These are phyloP conservation scores for Champsocephalus esox DNA, from an alignment of 2,797 vertebrate genomes.

Conservation along the genomic window DNA sequence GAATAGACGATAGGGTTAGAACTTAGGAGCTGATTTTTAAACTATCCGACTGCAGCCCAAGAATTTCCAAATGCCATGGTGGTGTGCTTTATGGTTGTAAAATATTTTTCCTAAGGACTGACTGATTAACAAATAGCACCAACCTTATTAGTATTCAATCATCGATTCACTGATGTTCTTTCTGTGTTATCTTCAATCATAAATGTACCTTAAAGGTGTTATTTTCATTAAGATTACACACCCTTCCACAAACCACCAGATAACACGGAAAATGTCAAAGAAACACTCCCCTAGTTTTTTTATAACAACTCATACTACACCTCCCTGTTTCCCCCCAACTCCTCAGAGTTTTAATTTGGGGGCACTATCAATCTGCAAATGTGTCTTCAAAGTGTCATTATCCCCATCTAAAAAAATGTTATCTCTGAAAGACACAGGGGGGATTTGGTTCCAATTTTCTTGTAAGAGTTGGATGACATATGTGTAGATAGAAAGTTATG, in stretches of 20 bases:
- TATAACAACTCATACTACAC: neutral
- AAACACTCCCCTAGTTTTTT: neutral
- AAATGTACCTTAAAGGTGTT: neutral
- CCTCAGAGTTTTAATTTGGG: constrained; percentile 10
- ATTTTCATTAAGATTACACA: no score
- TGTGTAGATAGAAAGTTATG: neutral
- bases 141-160: neutral
- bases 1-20: no score
- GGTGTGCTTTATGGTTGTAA: neutral
- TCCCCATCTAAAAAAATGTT: neutral
- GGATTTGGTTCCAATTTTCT: neutral
- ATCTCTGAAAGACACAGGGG: neutral
- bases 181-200: neutral
- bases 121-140: neutral
- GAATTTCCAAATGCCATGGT: neutral
- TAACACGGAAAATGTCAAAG: neutral
- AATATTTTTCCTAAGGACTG: neutral
- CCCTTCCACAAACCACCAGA: no score
- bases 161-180: neutral
- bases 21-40: no score
- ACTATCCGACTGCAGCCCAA: no score
- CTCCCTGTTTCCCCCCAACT: no score
- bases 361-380: constrained; percentile 5
- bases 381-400: neutral
- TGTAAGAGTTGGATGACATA: neutral